These are phyloP conservation scores for Helarctos malayanus DNA, from an alignment of 2,797 vertebrate species.

Conservation along the genomic window DNA sequence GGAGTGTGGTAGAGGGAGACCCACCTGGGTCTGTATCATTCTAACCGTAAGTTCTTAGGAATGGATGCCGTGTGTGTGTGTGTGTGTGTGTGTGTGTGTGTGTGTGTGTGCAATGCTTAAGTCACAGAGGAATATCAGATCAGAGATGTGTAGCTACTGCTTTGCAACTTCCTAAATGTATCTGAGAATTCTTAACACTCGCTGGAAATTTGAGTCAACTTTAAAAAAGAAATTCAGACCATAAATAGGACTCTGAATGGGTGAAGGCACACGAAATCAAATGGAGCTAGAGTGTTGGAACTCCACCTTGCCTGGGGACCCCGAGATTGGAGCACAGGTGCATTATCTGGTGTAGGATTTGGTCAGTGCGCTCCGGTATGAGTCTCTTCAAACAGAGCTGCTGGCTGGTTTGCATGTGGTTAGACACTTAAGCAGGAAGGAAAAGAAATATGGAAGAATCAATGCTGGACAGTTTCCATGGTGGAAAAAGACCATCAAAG, in stretches of 20 bases:
- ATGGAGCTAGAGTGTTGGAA: background rate
- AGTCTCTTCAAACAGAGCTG: background rate
- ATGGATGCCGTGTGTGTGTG: too few relatives aligned
- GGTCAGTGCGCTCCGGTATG: background rate
- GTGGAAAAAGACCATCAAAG: background rate
- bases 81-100: background rate
- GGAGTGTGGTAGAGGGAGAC: background rate
- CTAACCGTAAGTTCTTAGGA: background rate
- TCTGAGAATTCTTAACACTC: constrained; percentile 44
- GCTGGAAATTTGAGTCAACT: constrained; percentile 37
- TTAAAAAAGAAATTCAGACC: constrained; percentile 50
- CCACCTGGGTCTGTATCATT: background rate
- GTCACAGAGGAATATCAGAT: background rate
- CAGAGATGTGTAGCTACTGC: background rate
- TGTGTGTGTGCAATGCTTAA: fast-evolving
- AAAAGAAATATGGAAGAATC: background rate
- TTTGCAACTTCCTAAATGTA: background rate
- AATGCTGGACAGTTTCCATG: background rate
- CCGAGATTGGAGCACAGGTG: too few relatives aligned
- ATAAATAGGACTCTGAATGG: background rate
- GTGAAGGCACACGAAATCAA: background rate
- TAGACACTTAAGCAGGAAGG: background rate
- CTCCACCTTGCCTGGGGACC: background rate
- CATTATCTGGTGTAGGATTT: background rate
- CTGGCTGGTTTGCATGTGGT: background rate